Evolutionary conservation across 2,888 invertebrate species (phyloP).

Genomic region (Ormyrus nitidulus): DNA sequence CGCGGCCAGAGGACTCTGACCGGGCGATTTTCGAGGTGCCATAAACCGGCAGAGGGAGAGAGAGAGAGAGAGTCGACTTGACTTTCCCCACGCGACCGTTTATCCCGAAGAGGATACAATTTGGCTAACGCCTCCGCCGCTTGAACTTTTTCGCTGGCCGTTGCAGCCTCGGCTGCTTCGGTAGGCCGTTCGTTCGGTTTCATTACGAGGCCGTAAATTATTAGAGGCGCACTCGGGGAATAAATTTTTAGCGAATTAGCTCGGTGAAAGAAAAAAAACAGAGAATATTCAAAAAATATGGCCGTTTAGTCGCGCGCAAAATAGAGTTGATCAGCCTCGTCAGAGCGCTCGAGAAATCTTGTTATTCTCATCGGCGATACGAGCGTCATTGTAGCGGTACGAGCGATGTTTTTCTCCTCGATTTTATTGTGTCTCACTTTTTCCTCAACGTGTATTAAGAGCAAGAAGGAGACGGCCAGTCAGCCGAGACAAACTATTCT

Average conservation of each 20-base stretch:
- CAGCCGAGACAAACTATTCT: slow-evolving; percentile 25
- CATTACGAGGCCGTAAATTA: neutral
- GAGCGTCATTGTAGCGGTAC: neutral
- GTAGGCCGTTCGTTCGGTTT: neutral
- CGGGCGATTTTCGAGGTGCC: slow-evolving; percentile 24
- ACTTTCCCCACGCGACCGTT: slow-evolving; percentile 44
- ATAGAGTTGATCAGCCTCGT: no score
- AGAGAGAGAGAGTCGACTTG: slow-evolving; percentile 17
- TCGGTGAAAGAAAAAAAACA: no score
- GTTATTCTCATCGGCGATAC: neutral
- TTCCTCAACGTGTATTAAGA: neutral
- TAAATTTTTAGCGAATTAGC: no score
- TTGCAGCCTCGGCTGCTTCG: neutral
- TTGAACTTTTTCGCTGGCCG: neutral
- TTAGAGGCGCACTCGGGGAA: neutral
- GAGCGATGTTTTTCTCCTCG: neutral
- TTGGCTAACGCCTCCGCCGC: slow-evolving; percentile 29
- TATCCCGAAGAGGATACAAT: neutral
- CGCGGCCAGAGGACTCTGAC: neutral
- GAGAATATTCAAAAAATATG: no score
- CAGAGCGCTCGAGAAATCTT: slow-evolving; percentile 1
- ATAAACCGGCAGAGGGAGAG: slow-evolving; percentile 27
- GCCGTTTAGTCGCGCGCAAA: no score
- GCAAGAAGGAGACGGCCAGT: neutral
- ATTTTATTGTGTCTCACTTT: slow-evolving; percentile 12